A percentile compares a stretch with the other conserved stretches of the same genome.
Conservation (phyloP, 2,888 invertebrate species). For the Conops quadrifasciatus region DNA sequence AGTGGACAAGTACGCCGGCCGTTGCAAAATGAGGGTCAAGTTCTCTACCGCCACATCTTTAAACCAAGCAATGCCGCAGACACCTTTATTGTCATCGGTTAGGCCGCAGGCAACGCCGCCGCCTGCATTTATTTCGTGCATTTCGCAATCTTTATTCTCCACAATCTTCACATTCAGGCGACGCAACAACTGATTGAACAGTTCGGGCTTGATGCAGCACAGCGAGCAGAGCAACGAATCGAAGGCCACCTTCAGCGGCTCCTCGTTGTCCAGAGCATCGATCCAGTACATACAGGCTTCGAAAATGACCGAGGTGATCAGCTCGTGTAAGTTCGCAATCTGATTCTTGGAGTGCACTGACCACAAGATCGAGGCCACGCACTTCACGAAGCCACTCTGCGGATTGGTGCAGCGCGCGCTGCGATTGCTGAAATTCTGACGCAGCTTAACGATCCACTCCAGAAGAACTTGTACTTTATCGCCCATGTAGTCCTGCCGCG, state of each 20-base stretch:
- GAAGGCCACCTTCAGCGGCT: constrained; percentile 82
- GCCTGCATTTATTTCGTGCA: constrained; percentile 17
- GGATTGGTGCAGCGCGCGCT: constrained; percentile 61
- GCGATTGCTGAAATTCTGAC: constrained; percentile 58
- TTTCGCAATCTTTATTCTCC: constrained; percentile 31
- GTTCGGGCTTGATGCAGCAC: constrained; percentile 82
- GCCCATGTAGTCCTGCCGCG: constrained; percentile 66
- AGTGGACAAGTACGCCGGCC: constrained; percentile 76
- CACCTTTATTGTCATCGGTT: constrained; percentile 75
- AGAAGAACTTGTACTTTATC: constrained; percentile 75
- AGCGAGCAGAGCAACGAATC: constrained; percentile 87
- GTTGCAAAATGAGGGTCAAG: constrained; percentile 68
- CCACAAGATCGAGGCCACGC: constrained; percentile 84
- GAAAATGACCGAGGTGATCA: constrained; percentile 80
- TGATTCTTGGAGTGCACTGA: constrained; percentile 72
- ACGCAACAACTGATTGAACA: constrained; percentile 78
- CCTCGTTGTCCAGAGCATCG: constrained; percentile 73
- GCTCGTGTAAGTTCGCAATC: constrained; percentile 71
- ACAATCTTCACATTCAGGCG: constrained; percentile 72
- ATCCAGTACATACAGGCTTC: constrained; percentile 82
- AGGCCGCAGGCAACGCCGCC: constrained; percentile 66
- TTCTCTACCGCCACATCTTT: constrained; percentile 69
- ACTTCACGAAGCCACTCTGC: constrained; percentile 71
- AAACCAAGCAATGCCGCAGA: constrained; percentile 70
- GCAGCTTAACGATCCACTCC: constrained; percentile 72